Base-by-base conservation (phyloP, 2,797 vertebrate genomes). In the Buphagus erythrorhynchus region DNA sequence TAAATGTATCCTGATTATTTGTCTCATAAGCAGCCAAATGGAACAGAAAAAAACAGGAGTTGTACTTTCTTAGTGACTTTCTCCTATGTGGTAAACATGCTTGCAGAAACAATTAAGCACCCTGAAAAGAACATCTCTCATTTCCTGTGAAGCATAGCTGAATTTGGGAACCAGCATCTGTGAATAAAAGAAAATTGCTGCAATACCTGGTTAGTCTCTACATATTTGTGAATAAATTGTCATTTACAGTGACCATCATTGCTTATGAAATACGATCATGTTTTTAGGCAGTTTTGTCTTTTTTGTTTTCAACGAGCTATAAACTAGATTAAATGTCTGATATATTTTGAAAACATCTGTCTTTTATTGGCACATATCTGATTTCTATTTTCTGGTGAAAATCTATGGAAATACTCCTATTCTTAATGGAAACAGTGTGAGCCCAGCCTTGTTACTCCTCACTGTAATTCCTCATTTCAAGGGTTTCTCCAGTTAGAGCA, bases 31-130 rank as follows among this genome's bases (percentile, higher is more conserved):
- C 52, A 96, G 68, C 63, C 86, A 81, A 95, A 91, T 85, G 67
- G 86, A 96, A 97, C 74, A 74, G 43, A 90, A 88, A 88, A 89
- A 93, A n/a, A 3, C 28, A 93, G 52, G 42, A 92, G 46, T 90
- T 86, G 59, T 80, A 77, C 33, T 95, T 79, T 95, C 86, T 93
- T 86, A 90, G 81, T 95, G 91, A 92, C 96, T 92, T 96, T 96
- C 68, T 95, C 46, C 38, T 86, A 12, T 17, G 33, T 82, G 65
- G 91, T 86, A 95, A 95, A 95, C 49, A 88, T 45, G 86, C 43
- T 96, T 73, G 69, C 86, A 95, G 90, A 96, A 96, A 95, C 95
- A 95, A 97, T 96, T 93, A 96, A 93, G 88, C 58, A 62, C 36
- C 16, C 73, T 87, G 79, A 72, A 91, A 95, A 96, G 73, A 94